A percentile compares a stretch with the other conserved stretches of the same genome.
Evolutionary conservation across 2,113 vertebrate genomes (phyloP).

Genomic region (Eulemur macaco): DNA sequence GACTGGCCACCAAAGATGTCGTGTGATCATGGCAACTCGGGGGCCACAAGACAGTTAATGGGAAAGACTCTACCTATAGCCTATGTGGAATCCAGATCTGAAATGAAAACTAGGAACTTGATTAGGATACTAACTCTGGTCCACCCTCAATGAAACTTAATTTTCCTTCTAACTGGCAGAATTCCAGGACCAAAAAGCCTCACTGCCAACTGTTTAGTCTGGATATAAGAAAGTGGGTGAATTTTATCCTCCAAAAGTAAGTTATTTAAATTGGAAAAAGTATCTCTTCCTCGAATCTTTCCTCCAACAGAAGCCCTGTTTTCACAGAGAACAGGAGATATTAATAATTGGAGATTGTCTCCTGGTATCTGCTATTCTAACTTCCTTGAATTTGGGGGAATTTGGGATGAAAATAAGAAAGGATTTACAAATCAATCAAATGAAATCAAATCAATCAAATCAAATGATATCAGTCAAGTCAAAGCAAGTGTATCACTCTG

Average conservation of each 20-base stretch:
- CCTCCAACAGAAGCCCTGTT: not conserved
- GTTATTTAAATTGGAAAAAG: conserved; percentile 5
- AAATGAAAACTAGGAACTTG: not conserved
- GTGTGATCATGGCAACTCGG: not conserved
- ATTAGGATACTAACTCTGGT: not conserved
- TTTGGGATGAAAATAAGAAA: conserved; percentile 2
- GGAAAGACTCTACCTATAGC: not conserved
- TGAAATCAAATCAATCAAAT: not conserved
- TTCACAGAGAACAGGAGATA: too few species aligned
- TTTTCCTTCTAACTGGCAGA: conserved; percentile 45
- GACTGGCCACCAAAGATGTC: conserved; percentile 6
- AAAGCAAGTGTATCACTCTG: not conserved
- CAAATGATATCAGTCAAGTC: not conserved
- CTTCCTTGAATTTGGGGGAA: not conserved
- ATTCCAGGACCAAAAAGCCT: not conserved
- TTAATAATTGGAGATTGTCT: not conserved
- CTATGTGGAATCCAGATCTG: not conserved
- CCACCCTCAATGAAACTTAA: not conserved
- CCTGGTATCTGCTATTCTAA: not conserved
- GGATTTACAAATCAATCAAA: not conserved
- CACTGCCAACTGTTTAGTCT: conserved; percentile 64
- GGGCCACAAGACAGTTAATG: not conserved
- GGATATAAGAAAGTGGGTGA: conserved; percentile 18
- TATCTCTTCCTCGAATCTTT: not conserved
- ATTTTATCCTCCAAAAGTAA: conserved; percentile 50